These are phyloP conservation scores for Cossypha niveicapilla DNA, from an alignment of 2,797 vertebrate species.

Conservation along the genomic window DNA sequence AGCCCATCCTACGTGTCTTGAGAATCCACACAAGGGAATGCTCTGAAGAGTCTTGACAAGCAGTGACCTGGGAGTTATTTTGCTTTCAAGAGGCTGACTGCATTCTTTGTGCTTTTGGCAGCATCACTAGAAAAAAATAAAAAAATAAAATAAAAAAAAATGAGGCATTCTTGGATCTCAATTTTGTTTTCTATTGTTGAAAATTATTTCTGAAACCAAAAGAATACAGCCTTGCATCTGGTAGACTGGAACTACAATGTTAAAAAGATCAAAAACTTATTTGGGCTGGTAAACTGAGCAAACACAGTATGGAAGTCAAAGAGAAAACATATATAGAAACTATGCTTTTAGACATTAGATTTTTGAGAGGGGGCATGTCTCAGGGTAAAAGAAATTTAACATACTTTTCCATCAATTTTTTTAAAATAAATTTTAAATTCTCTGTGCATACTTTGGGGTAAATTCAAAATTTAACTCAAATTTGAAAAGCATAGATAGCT, in stretches of 20 bases:
- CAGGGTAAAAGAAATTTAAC: background rate
- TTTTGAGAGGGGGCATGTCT: background rate
- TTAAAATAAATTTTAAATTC: background rate
- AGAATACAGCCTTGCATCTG: background rate
- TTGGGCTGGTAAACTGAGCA: slow-evolving; percentile 20
- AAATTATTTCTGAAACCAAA: background rate
- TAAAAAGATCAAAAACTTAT: slow-evolving; percentile 10
- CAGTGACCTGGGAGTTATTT: background rate
- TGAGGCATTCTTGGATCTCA: background rate
- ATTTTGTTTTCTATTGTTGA: background rate
- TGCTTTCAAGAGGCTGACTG: background rate
- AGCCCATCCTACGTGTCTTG: background rate
- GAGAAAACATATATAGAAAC: background rate
- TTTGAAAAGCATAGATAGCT: background rate
- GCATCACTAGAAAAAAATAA: background rate
- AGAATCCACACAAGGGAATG: background rate
- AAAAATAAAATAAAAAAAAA: no score
- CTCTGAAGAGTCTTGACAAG: background rate
- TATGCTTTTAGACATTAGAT: background rate
- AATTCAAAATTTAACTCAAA: background rate
- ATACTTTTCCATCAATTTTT: background rate
- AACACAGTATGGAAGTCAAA: background rate
- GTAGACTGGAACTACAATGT: background rate
- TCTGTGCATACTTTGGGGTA: background rate
- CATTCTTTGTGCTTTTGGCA: background rate